Base-by-base conservation (phyloP, 2,113 vertebrate species). In the Prietella phreatophila region DNA sequence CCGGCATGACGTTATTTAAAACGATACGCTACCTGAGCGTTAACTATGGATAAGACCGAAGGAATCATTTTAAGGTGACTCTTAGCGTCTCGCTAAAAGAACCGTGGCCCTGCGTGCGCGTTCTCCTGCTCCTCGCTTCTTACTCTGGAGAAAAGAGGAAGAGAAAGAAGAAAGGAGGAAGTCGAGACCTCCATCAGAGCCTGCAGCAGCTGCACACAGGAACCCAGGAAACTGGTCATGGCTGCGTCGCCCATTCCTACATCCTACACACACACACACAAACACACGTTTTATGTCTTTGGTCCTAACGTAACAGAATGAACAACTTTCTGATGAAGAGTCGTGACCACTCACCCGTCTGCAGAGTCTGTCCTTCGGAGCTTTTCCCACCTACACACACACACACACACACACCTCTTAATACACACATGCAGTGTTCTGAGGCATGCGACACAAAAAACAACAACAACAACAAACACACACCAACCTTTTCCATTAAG, bases 321-420 rank as follows among this genome's bases (percentile, higher is more conserved):
- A 30, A 30, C n/a, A 80, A 9, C 55, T 80, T 27, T 82, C 56
- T 2, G n/a, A 25, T 2, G 0, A 82, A 33, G 25, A 60, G n/a
- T 79, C 27, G 8, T 42, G 56, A 67, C 65, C 90, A 94, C 96
- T 95, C 92, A 97, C 98, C 95, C 97, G 93, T 93, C 98, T 96
- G 92, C 97, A 99, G 3, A 99, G 91, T 71, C 98, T 96, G 88
- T 99, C 98, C 94, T 99, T 99, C 1, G 98, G 97, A 69, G 97
- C 95, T 93, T 99, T 99, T 81, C 98, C 98, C 92, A 99, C 98
- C 98, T 99, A 47, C 2, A 63, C 30, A 53, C 58, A 53, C 53
- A 73, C 71, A 47, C 80, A 61, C 20, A 84, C 53, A 76, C 71
- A 39, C 65, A 88, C 5, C 39, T 42, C 10, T 53, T 71, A 36